Base-by-base conservation (phyloP, 2,113 vertebrate species). In the Phyllostomus hastatus region DNA sequence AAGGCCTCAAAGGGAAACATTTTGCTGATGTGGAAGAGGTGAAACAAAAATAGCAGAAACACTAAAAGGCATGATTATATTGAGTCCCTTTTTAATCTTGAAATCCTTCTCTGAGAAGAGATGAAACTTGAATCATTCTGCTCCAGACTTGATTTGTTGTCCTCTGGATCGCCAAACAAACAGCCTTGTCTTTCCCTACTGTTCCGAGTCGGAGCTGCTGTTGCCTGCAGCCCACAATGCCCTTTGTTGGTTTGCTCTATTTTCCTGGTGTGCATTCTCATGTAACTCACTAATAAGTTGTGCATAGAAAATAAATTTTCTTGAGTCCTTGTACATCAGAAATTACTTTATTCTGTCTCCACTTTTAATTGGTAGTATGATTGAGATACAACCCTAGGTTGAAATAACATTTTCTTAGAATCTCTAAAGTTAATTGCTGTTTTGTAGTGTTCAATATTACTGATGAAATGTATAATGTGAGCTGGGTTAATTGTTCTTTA, bases 31-130 rank as follows among this genome's bases (percentile, higher is more conserved):
- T 28, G 59, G 11, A 64, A 31, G 59, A 64, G 59, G 26, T 64
- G 26, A 64, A 64, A 64, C 59, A 64, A 31, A 59, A 61, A 61
- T 28, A 10, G 26, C 59, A 61, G 59, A 61, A 61, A 10, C 59
- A 61, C 59, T 61, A 22, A 61, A 61, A 61, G 26, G 2, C 26
- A 26, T 59, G 22, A 19, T 69, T 35, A 69, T 31, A 69, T 48
- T 48, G 73, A 76, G 48, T 76, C 43, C 28, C 15, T 76, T 76
- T 76, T 48, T 48, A 88, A 79, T 80, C n/a, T 46, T 75, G 46
- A 92, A 78, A 89, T 14, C 22, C 75, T 95, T 95, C 35, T 90
- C 72, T 88, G 67, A 83, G 52, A 61, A 91, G 31, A 80, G 33
- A 87, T 67, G n/a, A 59, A 4, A 76, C 38, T 78, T 38, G 11